Percentiles rank a stretch among this genome's conserved stretches.
Evolutionary conservation across 2,888 invertebrate species (phyloP).

Genomic region (Leucania comma): DNA sequence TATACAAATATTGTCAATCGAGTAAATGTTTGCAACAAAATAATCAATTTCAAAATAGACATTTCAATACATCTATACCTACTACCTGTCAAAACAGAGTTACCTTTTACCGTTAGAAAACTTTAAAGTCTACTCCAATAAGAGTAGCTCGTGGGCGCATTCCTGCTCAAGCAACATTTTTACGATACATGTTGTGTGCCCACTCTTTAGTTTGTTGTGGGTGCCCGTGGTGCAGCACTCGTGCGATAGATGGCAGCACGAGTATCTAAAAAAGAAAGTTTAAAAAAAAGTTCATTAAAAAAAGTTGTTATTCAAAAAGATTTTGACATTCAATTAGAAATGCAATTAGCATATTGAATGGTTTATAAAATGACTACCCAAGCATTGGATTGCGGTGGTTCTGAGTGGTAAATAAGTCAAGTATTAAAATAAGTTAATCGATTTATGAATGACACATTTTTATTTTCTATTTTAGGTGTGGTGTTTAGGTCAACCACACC

Average conservation of each 20-base stretch:
- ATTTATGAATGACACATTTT: not conserved
- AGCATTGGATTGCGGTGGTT: too few relatives aligned
- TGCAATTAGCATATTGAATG: not conserved
- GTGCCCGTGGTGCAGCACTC: constrained; percentile 62
- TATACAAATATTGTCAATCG: not conserved
- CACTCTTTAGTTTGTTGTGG: constrained; percentile 52
- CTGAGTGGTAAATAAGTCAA: too few relatives aligned
- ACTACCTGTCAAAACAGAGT: constrained; percentile 1
- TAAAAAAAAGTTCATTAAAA: not conserved
- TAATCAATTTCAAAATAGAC: not conserved
- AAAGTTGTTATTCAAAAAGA: too few relatives aligned
- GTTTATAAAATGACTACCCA: not conserved
- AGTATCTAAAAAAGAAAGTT: constrained; percentile 38
- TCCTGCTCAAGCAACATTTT: constrained; percentile 34
- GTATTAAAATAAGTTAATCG: not conserved
- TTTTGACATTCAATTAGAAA: not conserved
- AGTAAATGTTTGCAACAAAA: too few relatives aligned
- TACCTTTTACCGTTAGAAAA: constrained; percentile 21
- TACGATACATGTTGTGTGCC: constrained; percentile 50
- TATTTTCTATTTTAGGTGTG: too few relatives aligned
- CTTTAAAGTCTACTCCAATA: constrained; percentile 43
- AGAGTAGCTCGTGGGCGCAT: constrained; percentile 33
- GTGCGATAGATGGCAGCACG: constrained; percentile 71
- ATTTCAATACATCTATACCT: not conserved
- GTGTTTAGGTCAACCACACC: not conserved